Conservation (phyloP, 2,113 vertebrate genomes). For the Pitta sordida region DNA sequence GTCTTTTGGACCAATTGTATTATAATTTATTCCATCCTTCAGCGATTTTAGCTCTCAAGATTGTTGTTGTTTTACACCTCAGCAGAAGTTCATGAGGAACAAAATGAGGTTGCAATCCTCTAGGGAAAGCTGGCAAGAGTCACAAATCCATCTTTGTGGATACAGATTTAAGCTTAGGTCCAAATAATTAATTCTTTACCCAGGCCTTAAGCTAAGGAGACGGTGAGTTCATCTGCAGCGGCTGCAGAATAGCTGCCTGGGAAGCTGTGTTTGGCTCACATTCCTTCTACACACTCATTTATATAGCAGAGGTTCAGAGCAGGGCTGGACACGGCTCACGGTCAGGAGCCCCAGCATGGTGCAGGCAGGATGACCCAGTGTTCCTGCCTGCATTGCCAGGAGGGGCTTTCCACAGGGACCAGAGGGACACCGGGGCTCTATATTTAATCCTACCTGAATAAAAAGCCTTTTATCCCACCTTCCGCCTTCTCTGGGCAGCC, state of each 20-base stretch:
- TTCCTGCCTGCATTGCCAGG: neutral
- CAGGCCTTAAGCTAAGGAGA: conserved; percentile 17
- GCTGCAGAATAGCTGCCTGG: neutral
- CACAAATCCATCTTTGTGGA: conserved; percentile 55
- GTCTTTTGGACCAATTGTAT: neutral
- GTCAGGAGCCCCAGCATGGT: rapidly evolving
- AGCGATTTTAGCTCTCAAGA: conserved; percentile 16
- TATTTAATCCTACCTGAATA: neutral
- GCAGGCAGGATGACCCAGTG: rapidly evolving
- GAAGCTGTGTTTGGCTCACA: rapidly evolving
- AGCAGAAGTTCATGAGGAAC: conserved; percentile 52
- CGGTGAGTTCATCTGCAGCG: neutral
- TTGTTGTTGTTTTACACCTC: conserved; percentile 62
- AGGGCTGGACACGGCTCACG: rapidly evolving
- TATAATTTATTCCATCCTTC: conserved; percentile 58
- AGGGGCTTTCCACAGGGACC: neutral
- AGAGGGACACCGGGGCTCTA: neutral
- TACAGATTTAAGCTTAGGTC: conserved; percentile 54
- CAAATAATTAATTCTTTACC: conserved; percentile 47
- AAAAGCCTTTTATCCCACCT: neutral
- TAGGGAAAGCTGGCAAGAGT: conserved; percentile 47
- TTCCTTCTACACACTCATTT: neutral
- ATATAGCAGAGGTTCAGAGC: neutral
- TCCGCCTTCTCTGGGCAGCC: neutral
- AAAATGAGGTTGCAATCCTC: conserved; percentile 57